A percentile compares a stretch with the other conserved stretches of the same genome.
Evolutionary conservation across 2,888 invertebrate genomes (phyloP).

Genomic region (Drosophila algonquin): DNA sequence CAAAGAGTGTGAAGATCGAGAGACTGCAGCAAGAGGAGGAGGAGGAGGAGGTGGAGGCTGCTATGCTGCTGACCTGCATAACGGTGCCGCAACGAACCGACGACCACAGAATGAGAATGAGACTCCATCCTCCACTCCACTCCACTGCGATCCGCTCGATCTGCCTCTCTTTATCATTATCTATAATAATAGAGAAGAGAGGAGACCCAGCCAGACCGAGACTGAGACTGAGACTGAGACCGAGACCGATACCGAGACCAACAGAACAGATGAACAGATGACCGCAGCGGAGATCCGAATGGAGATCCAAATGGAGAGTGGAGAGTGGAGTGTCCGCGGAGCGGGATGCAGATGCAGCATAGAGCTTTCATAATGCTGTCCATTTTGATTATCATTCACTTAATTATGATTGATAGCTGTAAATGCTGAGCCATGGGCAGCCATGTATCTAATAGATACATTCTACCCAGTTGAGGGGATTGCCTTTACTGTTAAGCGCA

Average conservation of each 20-base stretch:
- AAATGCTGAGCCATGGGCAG: constrained; percentile 58
- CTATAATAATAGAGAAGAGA: constrained; percentile 62
- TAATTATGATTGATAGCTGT: constrained; percentile 80
- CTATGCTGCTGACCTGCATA: constrained; percentile 68
- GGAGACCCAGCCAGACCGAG: constrained; percentile 9
- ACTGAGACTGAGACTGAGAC: neutral
- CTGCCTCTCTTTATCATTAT: constrained; percentile 71
- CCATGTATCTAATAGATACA: constrained; percentile 61
- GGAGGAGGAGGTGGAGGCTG: neutral
- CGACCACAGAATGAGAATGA: constrained; percentile 40
- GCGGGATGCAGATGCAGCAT: neutral
- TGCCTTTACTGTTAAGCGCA: constrained; percentile 67
- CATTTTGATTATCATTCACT: constrained; percentile 77
- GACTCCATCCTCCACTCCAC: constrained; percentile 4
- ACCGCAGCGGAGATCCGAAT: constrained; percentile 23
- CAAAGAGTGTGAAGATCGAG: constrained; percentile 8
- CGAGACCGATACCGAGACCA: neutral
- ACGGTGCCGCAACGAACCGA: constrained; percentile 62
- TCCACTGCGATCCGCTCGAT: constrained; percentile 55
- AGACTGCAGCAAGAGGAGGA: constrained; percentile 1
- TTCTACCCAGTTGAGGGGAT: constrained; percentile 51
- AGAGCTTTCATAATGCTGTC: constrained; percentile 65
- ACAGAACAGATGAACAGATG: constrained; percentile 7
- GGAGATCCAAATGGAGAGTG: neutral
- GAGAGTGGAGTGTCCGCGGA: neutral